phyloP scores from a whole-genome alignment of 1,140 invertebrate species.

The Anastatus disparis region DNA sequence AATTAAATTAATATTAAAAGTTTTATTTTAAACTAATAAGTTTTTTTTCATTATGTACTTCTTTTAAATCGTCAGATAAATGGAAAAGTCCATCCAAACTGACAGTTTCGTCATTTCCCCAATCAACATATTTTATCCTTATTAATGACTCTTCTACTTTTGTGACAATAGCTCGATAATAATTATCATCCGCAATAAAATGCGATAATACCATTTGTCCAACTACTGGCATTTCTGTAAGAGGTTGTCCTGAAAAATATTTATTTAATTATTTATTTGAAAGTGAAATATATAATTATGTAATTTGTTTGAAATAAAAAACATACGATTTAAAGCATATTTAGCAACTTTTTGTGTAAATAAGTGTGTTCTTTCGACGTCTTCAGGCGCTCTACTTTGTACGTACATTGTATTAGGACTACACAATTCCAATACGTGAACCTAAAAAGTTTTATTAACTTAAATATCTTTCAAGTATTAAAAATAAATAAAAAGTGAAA shows the following conservation, averaged over 20 bases:
- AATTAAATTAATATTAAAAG: background rate
- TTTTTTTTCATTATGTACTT: conserved; percentile 39
- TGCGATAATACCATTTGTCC: conserved; percentile 56
- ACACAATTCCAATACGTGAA: too few species aligned
- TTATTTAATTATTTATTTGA: conserved; percentile 1
- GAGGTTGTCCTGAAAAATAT: conserved; percentile 42
- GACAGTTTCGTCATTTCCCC: conserved; percentile 52
- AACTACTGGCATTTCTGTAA: conserved; percentile 46
- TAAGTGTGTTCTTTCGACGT: conserved; percentile 46
- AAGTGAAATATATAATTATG: background rate
- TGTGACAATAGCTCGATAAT: conserved; percentile 56
- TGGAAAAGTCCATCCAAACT: conserved; percentile 45
- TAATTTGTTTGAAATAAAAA: conserved; percentile 9
- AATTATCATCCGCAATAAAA: conserved; percentile 53
- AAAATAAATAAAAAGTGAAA: background rate
- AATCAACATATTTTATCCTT: conserved; percentile 56
- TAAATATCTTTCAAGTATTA: conserved; percentile 9
- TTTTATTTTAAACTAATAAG: background rate
- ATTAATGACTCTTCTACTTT: conserved; percentile 45
- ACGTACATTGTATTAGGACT: too few species aligned
- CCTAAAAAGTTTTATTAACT: too few species aligned
- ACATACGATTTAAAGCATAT: conserved; percentile 47
- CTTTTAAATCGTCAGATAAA: conserved; percentile 51
- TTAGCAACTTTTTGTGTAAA: conserved; percentile 54
- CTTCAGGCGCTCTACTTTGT: conserved; percentile 43